A percentile compares a stretch with the other conserved stretches of the same genome.
Conservation (phyloP, 2,888 invertebrate species). For the Margaritifera margaritifera region DNA sequence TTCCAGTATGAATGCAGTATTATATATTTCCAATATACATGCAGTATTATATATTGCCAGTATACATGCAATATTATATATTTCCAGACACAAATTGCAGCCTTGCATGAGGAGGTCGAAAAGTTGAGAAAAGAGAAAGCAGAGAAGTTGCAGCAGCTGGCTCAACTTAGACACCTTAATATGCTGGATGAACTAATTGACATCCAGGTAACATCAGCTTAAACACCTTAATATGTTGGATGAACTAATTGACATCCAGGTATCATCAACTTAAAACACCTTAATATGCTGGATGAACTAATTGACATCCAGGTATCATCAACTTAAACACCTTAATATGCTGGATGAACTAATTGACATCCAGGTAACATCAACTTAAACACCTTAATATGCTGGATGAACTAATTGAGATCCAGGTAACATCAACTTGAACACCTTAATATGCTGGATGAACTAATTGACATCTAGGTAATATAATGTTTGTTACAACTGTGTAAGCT, state of each 20-base stretch:
- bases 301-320: slow-evolving; percentile 62
- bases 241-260: slow-evolving; percentile 60
- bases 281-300: slow-evolving; percentile 53
- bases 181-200: slow-evolving; percentile 57
- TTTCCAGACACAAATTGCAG: slow-evolving; percentile 53
- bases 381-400: slow-evolving; percentile 56
- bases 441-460: slow-evolving; percentile 54
- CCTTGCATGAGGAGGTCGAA: slow-evolving; percentile 56
- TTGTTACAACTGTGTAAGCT: too few relatives aligned
- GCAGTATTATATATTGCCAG: background rate
- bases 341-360: slow-evolving; percentile 58
- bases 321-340: slow-evolving; percentile 49
- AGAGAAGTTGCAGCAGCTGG: slow-evolving; percentile 46
- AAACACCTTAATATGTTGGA: slow-evolving; percentile 55
- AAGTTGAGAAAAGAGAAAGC: slow-evolving; percentile 45
- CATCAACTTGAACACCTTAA: too few relatives aligned
- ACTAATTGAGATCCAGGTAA: slow-evolving; percentile 61
- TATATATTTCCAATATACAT: background rate
- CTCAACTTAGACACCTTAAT: slow-evolving; percentile 49
- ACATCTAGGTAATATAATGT: slow-evolving; percentile 65
- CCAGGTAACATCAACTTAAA: slow-evolving; percentile 56
- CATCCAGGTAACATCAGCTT: slow-evolving; percentile 56
- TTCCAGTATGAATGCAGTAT: background rate
- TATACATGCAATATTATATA: slow-evolving; percentile 1
- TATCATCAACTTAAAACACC: too few relatives aligned